Evolutionary conservation across 1,140 invertebrate species (phyloP).

Genomic region (Aphaenogaster rudis): DNA sequence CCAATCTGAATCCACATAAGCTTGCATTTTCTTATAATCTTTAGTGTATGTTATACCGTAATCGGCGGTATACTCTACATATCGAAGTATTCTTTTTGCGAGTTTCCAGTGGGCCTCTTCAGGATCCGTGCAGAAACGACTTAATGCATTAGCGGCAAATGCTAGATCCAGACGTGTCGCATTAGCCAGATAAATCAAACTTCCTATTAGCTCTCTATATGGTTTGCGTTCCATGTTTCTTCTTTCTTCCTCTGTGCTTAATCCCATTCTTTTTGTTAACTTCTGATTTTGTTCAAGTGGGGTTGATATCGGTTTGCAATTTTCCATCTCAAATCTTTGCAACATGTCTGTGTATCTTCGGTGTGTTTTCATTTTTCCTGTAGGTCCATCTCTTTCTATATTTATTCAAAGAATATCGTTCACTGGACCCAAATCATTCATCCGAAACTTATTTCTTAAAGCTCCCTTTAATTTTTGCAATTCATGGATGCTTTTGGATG

Average conservation of each 20-base stretch:
- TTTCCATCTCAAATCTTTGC: neutral
- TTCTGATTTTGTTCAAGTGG: neutral
- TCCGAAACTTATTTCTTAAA: neutral
- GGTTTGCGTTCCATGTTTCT: neutral
- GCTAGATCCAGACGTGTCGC: neutral
- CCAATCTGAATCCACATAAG: too few species aligned
- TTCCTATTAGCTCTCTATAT: neutral
- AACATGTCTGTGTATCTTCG: neutral
- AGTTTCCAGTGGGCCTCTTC: neutral
- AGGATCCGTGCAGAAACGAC: neutral
- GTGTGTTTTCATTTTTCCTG: neutral
- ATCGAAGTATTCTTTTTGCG: neutral
- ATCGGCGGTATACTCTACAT: too few species aligned
- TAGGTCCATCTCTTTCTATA: neutral
- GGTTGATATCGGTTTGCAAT: neutral
- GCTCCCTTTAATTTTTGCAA: neutral
- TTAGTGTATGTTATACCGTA: too few species aligned
- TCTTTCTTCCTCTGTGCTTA: neutral
- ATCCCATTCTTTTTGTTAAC: neutral
- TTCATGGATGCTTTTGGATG: neutral
- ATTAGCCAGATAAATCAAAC: neutral
- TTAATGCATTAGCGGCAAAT: neutral
- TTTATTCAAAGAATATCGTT: neutral
- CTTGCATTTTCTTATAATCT: too few species aligned
- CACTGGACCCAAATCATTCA: neutral